A percentile compares a stretch with the other conserved stretches of the same genome.
phyloP scores from a whole-genome alignment of 1,140 invertebrate species.

The Sitophilus oryzae region DNA sequence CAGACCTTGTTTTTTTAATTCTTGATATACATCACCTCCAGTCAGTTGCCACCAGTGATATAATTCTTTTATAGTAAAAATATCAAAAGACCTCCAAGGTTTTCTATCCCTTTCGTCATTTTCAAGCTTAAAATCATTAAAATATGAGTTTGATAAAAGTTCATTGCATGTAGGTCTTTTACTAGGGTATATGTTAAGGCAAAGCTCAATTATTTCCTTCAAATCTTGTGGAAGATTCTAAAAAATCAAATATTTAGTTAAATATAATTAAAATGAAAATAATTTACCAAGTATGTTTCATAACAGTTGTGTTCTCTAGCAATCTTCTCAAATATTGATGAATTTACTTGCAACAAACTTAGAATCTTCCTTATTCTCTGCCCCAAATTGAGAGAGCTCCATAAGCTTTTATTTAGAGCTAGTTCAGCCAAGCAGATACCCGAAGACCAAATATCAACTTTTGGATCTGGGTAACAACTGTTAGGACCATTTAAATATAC shows the following conservation, averaged over 20 bases:
- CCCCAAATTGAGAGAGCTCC: constrained; percentile 65
- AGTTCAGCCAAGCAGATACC: constrained; percentile 82
- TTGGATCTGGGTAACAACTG: constrained; percentile 48
- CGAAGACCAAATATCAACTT: constrained; percentile 87
- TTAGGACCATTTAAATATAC: constrained; percentile 51
- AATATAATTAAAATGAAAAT: constrained; percentile 8
- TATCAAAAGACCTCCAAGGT: constrained; percentile 40
- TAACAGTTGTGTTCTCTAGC: constrained; percentile 68
- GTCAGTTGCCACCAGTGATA: constrained; percentile 95
- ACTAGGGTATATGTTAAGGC: constrained; percentile 60
- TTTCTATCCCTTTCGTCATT: constrained; percentile 27
- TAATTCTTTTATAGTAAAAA: constrained; percentile 47
- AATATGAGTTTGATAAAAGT: constrained; percentile 50
- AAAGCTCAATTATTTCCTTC: constrained; percentile 60
- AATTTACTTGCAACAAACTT: constrained; percentile 58
- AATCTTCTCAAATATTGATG: constrained; percentile 62
- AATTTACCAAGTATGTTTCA: constrained; percentile 56
- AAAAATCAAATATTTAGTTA: constrained; percentile 34
- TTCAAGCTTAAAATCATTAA: constrained; percentile 42
- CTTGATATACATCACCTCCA: constrained; percentile 86
- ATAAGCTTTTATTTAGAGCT: constrained; percentile 58
- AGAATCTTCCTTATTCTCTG: constrained; percentile 69
- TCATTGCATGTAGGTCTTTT: constrained; percentile 57
- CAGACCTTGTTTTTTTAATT: constrained; percentile 86
- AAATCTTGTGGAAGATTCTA: constrained; percentile 57